Percentiles rank a stretch among this genome's conserved stretches.
These are phyloP conservation scores for Drosophila cracens DNA, from an alignment of 2,888 invertebrate genomes.

Conservation along the genomic window DNA sequence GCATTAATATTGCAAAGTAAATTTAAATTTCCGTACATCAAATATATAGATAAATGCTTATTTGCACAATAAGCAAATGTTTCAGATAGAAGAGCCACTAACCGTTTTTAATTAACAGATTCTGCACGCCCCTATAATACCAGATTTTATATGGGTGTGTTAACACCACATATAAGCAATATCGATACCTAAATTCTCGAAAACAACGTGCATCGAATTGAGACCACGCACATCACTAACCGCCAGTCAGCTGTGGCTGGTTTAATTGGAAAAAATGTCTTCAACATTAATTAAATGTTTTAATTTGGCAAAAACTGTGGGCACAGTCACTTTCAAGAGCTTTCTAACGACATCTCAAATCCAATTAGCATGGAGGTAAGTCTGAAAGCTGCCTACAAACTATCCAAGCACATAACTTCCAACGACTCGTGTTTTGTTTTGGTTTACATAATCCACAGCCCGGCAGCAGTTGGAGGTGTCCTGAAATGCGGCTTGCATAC, in stretches of 20 bases:
- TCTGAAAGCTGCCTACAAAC: not conserved
- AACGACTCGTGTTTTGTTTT: slow-evolving; percentile 29
- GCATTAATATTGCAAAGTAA: not conserved
- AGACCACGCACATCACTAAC: slow-evolving; percentile 12
- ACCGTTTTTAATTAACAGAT: not conserved
- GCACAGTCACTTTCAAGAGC: slow-evolving; percentile 44
- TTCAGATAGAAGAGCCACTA: not conserved
- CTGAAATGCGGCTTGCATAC: slow-evolving; percentile 55
- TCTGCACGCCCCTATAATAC: not conserved
- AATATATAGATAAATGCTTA: not conserved
- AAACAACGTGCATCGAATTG: not conserved
- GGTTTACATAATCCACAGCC: slow-evolving; percentile 56
- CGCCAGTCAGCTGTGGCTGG: slow-evolving; percentile 31
- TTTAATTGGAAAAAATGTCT: slow-evolving; percentile 48
- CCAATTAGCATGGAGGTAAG: slow-evolving; percentile 53
- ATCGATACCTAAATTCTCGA: slow-evolving; percentile 7
- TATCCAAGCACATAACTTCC: not conserved
- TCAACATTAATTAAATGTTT: slow-evolving; percentile 74
- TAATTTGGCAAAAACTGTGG: slow-evolving; percentile 64
- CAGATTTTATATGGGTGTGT: not conserved
- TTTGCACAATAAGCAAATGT: not conserved
- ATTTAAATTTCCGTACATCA: not conserved
- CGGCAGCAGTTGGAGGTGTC: slow-evolving; percentile 36
- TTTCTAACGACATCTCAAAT: slow-evolving; percentile 42
- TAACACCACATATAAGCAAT: not conserved